A percentile compares a stretch with the other conserved stretches of the same genome.
These are phyloP conservation scores for Gymnocypris eckloni DNA, from an alignment of 2,797 vertebrate genomes.

Conservation along the genomic window DNA sequence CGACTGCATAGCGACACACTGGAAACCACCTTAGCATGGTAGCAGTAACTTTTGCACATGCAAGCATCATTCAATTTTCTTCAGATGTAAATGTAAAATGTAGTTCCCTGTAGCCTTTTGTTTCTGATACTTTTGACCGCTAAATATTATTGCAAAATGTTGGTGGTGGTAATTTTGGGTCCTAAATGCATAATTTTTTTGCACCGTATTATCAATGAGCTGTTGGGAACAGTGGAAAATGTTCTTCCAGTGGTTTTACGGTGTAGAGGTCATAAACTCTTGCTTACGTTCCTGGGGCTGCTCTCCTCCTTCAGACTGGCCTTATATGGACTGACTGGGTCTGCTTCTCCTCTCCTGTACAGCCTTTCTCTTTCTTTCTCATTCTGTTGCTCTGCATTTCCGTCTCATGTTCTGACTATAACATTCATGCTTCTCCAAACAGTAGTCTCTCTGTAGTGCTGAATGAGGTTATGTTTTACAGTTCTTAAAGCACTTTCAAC, in stretches of 20 bases:
- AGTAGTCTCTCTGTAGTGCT: background rate
- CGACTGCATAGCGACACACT: background rate
- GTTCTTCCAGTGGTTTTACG: slow-evolving; percentile 36
- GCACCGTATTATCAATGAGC: background rate
- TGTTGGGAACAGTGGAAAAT: slow-evolving; percentile 22
- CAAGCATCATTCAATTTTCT: background rate
- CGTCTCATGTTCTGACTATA: background rate
- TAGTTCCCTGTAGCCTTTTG: background rate
- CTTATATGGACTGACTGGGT: slow-evolving; percentile 62
- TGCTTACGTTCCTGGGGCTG: slow-evolving; percentile 53
- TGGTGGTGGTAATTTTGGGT: background rate
- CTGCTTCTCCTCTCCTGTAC: slow-evolving; percentile 26
- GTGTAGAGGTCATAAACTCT: slow-evolving; percentile 40
- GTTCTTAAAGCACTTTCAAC: background rate
- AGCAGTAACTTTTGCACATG: background rate
- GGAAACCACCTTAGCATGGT: background rate
- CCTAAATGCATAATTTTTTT: background rate
- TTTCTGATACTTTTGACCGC: background rate
- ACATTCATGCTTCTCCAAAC: background rate
- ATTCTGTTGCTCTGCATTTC: slow-evolving; percentile 20
- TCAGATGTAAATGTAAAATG: background rate
- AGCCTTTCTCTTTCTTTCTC: slow-evolving; percentile 19
- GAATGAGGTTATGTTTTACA: slow-evolving; percentile 17
- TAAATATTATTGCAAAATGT: background rate
- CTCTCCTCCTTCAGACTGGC: slow-evolving; percentile 58